These are phyloP conservation scores for Spermophilus dauricus DNA, from an alignment of 2,113 vertebrate species.

Conservation along the genomic window DNA sequence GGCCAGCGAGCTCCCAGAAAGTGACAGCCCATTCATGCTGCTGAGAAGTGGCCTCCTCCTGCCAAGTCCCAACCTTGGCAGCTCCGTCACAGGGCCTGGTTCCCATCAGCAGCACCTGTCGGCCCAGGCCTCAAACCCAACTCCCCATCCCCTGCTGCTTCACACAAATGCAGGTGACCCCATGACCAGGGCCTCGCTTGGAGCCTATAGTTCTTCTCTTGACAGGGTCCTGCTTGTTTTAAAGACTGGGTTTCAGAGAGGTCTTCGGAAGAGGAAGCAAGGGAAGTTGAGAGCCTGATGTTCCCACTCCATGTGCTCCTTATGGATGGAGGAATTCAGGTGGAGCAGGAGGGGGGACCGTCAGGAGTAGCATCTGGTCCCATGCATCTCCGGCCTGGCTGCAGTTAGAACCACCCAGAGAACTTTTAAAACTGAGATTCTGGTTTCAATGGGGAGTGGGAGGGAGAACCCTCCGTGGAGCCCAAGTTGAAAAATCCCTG, in stretches of 20 bases:
- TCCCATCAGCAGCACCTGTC: neutral
- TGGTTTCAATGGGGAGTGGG: neutral
- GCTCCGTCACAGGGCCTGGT: neutral
- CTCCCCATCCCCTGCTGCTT: neutral
- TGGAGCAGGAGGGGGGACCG: no score
- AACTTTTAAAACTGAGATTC: neutral
- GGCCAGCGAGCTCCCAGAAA: neutral
- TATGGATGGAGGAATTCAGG: neutral
- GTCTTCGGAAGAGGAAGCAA: neutral
- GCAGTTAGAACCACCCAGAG: neutral
- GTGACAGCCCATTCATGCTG: neutral
- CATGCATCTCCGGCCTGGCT: neutral
- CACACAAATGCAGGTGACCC: neutral
- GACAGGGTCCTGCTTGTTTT: neutral
- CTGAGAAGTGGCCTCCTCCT: slow-evolving; percentile 8
- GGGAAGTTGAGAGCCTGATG: neutral
- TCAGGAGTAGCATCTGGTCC: neutral
- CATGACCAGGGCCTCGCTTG: neutral
- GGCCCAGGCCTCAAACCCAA: neutral
- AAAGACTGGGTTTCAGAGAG: neutral
- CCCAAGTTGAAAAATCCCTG: neutral
- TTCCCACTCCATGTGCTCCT: neutral
- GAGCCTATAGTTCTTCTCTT: neutral
- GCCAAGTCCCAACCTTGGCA: slow-evolving; percentile 51
- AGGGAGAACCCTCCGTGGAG: neutral